Percentiles rank a stretch among this genome's conserved stretches.
Conservation (phyloP, 1,140 invertebrate genomes). For the Helicoverpa armigera region DNA sequence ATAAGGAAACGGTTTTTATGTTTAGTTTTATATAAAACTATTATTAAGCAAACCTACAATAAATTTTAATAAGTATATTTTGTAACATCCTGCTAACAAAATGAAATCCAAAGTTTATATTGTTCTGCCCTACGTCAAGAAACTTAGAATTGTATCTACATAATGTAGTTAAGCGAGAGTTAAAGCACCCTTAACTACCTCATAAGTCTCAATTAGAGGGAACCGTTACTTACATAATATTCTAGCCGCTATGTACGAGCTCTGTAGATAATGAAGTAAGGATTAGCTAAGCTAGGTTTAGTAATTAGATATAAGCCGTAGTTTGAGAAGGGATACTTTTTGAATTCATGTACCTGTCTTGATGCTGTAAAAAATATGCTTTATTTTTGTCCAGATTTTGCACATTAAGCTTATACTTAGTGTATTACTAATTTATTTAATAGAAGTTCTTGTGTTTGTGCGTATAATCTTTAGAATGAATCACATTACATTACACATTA, state of each 20-base stretch:
- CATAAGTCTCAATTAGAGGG: conserved; percentile 38
- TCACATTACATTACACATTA: no score
- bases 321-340: neutral
- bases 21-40: no score
- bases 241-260: conserved; percentile 3
- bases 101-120: neutral
- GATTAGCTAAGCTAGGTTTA: conserved; percentile 16
- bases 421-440: no score
- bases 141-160: conserved; percentile 1
- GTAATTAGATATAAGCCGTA: neutral
- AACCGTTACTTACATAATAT: conserved; percentile 31
- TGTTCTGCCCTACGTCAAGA: neutral
- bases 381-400: no score
- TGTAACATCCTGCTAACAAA: neutral
- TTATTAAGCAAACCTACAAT: no score
- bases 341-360: neutral
- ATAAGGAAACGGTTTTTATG: no score
- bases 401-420: no score
- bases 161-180: neutral
- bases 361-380: no score
- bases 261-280: conserved; percentile 22
- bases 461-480: no score
- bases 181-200: conserved; percentile 26
- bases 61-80: no score
- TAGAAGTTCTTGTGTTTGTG: no score